These are phyloP conservation scores for Notarius quadriscutis DNA, from an alignment of 2,113 vertebrate species.

Conservation along the genomic window DNA sequence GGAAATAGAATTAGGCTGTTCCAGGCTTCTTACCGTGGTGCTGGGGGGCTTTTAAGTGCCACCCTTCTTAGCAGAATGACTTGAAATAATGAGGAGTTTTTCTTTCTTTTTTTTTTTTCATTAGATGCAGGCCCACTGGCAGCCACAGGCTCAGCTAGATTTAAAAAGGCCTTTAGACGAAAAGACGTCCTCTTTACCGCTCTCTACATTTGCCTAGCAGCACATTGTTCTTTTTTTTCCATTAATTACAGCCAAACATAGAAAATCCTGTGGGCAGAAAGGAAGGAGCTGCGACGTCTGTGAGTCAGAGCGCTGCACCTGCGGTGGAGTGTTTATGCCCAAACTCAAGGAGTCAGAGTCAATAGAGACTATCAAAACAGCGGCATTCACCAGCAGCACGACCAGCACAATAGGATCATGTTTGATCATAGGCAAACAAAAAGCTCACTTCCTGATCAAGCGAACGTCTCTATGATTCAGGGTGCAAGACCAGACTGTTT, in stretches of 20 bases:
- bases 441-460: constrained; percentile 39
- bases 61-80: constrained; percentile 59
- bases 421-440: constrained; percentile 50
- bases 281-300: constrained; percentile 28
- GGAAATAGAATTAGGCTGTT: constrained; percentile 71
- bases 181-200: constrained; percentile 50
- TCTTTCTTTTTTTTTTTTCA: constrained; percentile 42
- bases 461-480: constrained; percentile 22
- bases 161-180: constrained; percentile 55
- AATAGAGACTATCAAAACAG: constrained; percentile 57
- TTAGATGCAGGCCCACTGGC: constrained; percentile 48
- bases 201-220: constrained; percentile 35
- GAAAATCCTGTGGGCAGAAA: constrained; percentile 36
- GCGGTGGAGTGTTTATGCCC: constrained; percentile 54
- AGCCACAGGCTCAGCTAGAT: constrained; percentile 32
- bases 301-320: constrained; percentile 49
- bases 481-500: constrained; percentile 16
- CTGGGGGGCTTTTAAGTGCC: constrained; percentile 57
- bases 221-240: constrained; percentile 47
- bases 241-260: constrained; percentile 53
- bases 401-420: constrained; percentile 39
- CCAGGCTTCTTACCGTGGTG: constrained; percentile 50
- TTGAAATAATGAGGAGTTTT: constrained; percentile 53
- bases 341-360: constrained; percentile 52
- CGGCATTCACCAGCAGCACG: constrained; percentile 41